A percentile compares a stretch with the other conserved stretches of the same genome.
Conservation (phyloP, 2,888 invertebrate species). For the Globia sparganii region DNA sequence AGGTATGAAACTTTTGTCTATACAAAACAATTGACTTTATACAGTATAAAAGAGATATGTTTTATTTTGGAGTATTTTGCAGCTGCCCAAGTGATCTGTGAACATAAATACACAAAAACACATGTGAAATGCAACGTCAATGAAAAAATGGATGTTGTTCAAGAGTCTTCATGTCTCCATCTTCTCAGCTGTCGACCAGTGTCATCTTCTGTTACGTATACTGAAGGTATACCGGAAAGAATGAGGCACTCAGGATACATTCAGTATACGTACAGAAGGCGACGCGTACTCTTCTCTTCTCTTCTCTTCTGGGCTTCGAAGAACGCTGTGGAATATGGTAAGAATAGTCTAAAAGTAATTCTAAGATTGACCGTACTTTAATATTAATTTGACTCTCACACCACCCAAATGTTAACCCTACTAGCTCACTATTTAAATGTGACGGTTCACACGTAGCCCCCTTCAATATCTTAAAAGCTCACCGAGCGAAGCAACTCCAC, state of each 20-base stretch:
- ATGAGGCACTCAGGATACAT: conserved; percentile 99
- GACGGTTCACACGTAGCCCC: conserved; percentile 77
- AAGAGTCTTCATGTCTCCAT: conserved; percentile 66
- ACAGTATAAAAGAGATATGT: conserved; percentile 4
- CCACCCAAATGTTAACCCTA: conserved; percentile 60
- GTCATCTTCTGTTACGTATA: conserved; percentile 99
- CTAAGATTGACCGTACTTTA: conserved; percentile 37
- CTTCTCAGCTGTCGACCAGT: conserved; percentile 90
- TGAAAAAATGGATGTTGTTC: conserved; percentile 46
- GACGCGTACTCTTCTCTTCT: conserved; percentile 91
- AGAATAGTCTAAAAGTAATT: conserved; percentile 43
- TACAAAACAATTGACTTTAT: conserved; percentile 20
- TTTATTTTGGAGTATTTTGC: conserved; percentile 11
- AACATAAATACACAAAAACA: conserved; percentile 49
- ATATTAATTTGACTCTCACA: conserved; percentile 47
- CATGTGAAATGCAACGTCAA: conserved; percentile 33
- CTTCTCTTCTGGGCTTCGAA: conserved; percentile 72
- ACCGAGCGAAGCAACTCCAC: conserved; percentile 78
- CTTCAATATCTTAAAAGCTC: conserved; percentile 87
- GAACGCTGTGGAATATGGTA: conserved; percentile 67
- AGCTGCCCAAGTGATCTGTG: conserved; percentile 32
- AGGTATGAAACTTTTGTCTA: neutral
- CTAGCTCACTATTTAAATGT: conserved; percentile 75
- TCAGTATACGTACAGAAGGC: conserved; percentile 99
- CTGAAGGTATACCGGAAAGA: conserved; percentile 99